Conservation (phyloP, 1,140 invertebrate species). For the Neodiprion virginianus region DNA sequence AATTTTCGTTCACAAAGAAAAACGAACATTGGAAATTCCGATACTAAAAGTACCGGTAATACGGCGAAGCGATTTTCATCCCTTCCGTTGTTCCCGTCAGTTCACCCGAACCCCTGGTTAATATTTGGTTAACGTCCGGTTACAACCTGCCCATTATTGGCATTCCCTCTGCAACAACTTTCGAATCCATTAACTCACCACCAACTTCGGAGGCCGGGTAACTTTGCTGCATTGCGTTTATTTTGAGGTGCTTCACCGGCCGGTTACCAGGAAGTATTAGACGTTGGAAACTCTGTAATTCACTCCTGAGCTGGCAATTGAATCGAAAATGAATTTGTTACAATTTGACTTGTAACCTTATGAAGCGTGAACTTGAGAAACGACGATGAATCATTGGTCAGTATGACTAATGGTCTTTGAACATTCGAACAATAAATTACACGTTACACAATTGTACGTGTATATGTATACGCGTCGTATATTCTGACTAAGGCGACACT, state of each 20-base stretch:
- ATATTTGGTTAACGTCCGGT: neutral
- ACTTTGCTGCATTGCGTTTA: neutral
- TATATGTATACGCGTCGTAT: too few species aligned
- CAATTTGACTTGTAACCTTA: neutral
- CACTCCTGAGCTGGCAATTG: neutral
- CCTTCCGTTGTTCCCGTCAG: neutral
- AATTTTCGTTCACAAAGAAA: too few species aligned
- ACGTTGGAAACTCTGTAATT: neutral
- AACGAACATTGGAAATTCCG: too few species aligned
- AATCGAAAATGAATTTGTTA: neutral
- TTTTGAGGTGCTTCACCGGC: neutral
- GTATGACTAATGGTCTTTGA: too few species aligned
- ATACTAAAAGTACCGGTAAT: neutral
- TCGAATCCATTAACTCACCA: constrained; percentile 5
- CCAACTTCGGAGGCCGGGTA: neutral
- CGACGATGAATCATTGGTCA: neutral
- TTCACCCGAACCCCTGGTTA: neutral
- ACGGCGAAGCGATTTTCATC: neutral
- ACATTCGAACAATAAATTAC: too few species aligned
- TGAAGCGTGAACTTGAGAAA: neutral
- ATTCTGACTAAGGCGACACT: too few species aligned
- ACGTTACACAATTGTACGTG: too few species aligned
- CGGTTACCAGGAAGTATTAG: neutral
- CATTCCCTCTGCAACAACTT: neutral
- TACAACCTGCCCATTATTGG: neutral